These are phyloP conservation scores for Plutella xylostella DNA, from an alignment of 2,888 invertebrate genomes.

Conservation along the genomic window DNA sequence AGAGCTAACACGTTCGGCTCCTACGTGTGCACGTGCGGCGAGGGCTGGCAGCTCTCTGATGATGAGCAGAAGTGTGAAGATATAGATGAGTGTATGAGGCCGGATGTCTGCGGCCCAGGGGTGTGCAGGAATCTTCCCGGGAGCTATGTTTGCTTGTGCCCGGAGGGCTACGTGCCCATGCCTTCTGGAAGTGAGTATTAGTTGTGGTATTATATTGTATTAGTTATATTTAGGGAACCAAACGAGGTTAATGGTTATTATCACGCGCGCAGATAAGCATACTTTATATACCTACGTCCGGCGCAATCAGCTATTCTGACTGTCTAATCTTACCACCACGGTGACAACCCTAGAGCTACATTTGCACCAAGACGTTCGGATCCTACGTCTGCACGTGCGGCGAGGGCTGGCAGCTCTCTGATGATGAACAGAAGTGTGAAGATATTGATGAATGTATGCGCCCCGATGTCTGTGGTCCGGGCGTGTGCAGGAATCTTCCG, in stretches of 20 bases:
- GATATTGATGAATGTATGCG: slow-evolving; percentile 84
- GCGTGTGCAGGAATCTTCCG: slow-evolving; percentile 84
- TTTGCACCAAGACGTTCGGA: slow-evolving; percentile 90
- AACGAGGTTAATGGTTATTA: too few relatives aligned
- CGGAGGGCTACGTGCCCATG: slow-evolving; percentile 84
- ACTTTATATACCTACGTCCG: too few relatives aligned
- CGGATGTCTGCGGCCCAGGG: slow-evolving; percentile 84
- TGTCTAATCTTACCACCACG: too few relatives aligned
- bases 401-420: slow-evolving; percentile 78
- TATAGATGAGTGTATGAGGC: slow-evolving; percentile 84
- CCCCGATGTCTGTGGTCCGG: slow-evolving; percentile 83
- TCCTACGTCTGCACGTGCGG: slow-evolving; percentile 90
- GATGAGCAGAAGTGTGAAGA: slow-evolving; percentile 42
- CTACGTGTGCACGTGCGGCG: slow-evolving; percentile 87
- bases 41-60: slow-evolving; percentile 78
- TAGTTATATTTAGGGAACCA: too few relatives aligned
- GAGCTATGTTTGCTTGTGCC: slow-evolving; percentile 85
- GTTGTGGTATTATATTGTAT: too few relatives aligned
- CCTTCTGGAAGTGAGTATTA: slow-evolving; percentile 78
- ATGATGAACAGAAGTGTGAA: slow-evolving; percentile 43
- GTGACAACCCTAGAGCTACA: too few relatives aligned
- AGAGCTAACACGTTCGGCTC: slow-evolving; percentile 92
- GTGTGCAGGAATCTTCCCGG: slow-evolving; percentile 87
- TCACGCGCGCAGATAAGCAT: too few relatives aligned
- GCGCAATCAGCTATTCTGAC: too few relatives aligned